Evolutionary conservation across 2,113 vertebrate species (phyloP).

Genomic region (Cisticola juncidis): DNA sequence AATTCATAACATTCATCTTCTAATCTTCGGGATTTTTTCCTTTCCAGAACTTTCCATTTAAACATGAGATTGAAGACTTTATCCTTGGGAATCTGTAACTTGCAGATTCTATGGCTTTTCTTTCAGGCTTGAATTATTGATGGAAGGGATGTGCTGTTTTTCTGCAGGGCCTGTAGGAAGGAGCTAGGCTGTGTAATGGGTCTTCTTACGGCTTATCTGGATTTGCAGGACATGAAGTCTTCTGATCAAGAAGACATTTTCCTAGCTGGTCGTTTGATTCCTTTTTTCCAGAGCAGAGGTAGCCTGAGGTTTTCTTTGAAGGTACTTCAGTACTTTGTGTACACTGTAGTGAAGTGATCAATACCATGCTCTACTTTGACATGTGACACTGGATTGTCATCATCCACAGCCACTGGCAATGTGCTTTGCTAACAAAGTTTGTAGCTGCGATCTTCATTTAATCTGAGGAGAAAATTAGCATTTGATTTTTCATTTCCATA

Average conservation of each 20-base stretch:
- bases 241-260: background rate
- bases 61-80: background rate
- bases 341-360: background rate
- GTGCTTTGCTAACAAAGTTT: background rate
- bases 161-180: background rate
- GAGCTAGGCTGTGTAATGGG: fast-evolving
- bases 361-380: background rate
- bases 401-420: background rate
- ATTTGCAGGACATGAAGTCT: background rate
- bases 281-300: background rate
- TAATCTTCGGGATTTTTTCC: fast-evolving
- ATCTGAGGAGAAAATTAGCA: background rate
- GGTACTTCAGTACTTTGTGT: background rate
- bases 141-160: background rate
- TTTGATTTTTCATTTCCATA: background rate
- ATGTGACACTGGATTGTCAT: background rate
- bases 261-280: background rate
- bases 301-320: background rate
- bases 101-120: background rate
- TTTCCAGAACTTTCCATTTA: background rate
- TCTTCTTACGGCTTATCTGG: background rate
- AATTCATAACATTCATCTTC: background rate
- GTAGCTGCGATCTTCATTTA: background rate
- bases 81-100: background rate
- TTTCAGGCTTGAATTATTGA: background rate